Evolutionary conservation across 2,797 vertebrate species (phyloP).

Genomic region (Anolis apletophallus): DNA sequence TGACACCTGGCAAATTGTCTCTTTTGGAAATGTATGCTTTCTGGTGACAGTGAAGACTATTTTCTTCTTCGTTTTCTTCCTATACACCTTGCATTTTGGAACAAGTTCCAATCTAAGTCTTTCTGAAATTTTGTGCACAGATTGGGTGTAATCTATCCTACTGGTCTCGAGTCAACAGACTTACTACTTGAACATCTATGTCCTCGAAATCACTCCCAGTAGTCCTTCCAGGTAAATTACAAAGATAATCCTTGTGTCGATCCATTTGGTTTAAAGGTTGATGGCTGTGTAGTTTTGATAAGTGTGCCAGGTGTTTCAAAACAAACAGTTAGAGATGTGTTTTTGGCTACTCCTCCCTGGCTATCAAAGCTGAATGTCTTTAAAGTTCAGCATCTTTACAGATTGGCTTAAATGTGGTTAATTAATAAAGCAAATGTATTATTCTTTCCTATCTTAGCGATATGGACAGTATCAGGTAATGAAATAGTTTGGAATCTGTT

Average conservation of each 20-base stretch:
- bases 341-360: slow-evolving; percentile 25
- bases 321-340: slow-evolving; percentile 47
- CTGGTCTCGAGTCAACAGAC: slow-evolving; percentile 33
- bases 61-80: slow-evolving; percentile 16
- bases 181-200: slow-evolving; percentile 4
- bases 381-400: slow-evolving; percentile 36
- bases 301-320: slow-evolving; percentile 62
- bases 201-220: slow-evolving; percentile 58
- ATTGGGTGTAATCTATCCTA: slow-evolving; percentile 22
- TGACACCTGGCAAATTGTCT: slow-evolving; percentile 41
- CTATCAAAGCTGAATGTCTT: slow-evolving; percentile 43
- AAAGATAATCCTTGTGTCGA: slow-evolving; percentile 61
- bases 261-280: slow-evolving; percentile 69
- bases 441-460: neutral
- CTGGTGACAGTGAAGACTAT: slow-evolving; percentile 13
- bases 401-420: neutral
- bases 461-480: neutral
- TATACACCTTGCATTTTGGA: slow-evolving; percentile 20
- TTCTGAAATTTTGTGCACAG: neutral
- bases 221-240: slow-evolving; percentile 69
- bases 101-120: neutral
- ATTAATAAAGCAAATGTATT: slow-evolving; percentile 4
- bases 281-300: slow-evolving; percentile 51
- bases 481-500: neutral
- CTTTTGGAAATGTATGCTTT: slow-evolving; percentile 9